phyloP scores from a whole-genome alignment of 2,797 vertebrate genomes.

The Ctenopoma multispine region DNA sequence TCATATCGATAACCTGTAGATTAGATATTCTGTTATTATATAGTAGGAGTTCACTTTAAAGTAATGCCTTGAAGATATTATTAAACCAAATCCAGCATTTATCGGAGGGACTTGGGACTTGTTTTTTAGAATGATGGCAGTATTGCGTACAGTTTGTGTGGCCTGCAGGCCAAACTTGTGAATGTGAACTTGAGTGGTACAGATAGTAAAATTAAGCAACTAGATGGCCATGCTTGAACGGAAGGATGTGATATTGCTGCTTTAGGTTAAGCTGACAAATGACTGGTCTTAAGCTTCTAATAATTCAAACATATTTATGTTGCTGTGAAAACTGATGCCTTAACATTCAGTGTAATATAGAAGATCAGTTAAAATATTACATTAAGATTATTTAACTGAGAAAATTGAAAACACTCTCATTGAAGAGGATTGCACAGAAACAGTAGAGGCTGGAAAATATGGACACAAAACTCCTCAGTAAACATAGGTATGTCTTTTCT shows the following conservation, averaged over 20 bases:
- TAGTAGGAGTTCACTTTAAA: conserved; percentile 59
- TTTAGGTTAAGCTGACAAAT: conserved; percentile 10
- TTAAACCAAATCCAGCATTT: conserved; percentile 73
- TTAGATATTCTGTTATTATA: conserved; percentile 67
- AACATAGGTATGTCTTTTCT: background rate
- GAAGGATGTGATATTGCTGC: conserved; percentile 30
- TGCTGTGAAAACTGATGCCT: background rate
- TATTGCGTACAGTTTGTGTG: conserved; percentile 40
- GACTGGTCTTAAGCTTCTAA: conserved; percentile 9
- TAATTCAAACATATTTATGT: background rate
- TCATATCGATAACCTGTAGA: conserved; percentile 65
- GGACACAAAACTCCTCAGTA: no score
- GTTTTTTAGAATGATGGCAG: conserved; percentile 38
- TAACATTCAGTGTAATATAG: background rate
- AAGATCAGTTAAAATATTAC: background rate
- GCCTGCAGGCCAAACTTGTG: conserved; percentile 39
- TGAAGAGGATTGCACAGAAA: background rate
- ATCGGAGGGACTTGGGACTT: conserved; percentile 48
- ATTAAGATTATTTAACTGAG: background rate
- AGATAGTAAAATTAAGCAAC: conserved; percentile 25
- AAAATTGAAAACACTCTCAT: background rate
- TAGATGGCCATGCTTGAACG: conserved; percentile 66
- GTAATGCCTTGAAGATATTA: conserved; percentile 68
- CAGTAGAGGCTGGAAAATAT: background rate
- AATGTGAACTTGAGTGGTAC: conserved; percentile 37